A percentile compares a stretch with the other conserved stretches of the same genome.
These are phyloP conservation scores for Conus betulinus DNA, from an alignment of 1,140 invertebrate genomes.

Conservation along the genomic window DNA sequence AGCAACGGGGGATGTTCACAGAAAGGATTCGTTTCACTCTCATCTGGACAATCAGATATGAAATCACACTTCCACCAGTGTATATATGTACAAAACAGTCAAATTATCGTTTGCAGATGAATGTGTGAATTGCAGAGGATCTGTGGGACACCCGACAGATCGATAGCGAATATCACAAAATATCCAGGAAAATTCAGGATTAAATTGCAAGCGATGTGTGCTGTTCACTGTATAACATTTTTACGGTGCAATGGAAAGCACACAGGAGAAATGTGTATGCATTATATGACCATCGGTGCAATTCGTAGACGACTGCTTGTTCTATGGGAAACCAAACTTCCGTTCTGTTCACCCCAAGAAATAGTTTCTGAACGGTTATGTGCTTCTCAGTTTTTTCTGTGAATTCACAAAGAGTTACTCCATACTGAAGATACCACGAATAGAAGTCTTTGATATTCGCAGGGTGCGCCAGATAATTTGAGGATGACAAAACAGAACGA, in stretches of 20 bases:
- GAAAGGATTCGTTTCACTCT: too few relatives aligned
- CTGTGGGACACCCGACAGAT: too few relatives aligned
- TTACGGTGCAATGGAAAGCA: not conserved
- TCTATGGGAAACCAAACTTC: not conserved
- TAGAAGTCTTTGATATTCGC: too few relatives aligned
- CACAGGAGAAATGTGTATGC: not conserved
- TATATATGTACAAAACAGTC: not conserved
- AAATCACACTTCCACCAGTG: conserved; percentile 22
- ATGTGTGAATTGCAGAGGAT: not conserved
- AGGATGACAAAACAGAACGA: not conserved
- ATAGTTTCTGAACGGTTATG: not conserved
- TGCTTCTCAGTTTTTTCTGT: too few relatives aligned
- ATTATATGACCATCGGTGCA: not conserved
- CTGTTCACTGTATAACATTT: not conserved
- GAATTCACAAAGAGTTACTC: too few relatives aligned
- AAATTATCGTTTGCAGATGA: not conserved
- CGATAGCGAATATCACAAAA: too few relatives aligned
- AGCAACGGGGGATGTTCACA: too few relatives aligned
- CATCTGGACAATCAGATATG: not conserved
- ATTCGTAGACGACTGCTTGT: not conserved
- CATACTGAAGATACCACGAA: too few relatives aligned
- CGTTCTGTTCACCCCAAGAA: not conserved
- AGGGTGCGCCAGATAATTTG: too few relatives aligned
- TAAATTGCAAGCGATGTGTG: too few relatives aligned
- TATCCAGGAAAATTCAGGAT: too few relatives aligned